These are phyloP conservation scores for Scolanthus callimorphus DNA, from an alignment of 92 coral and sea anemone species.

Conservation along the genomic window DNA sequence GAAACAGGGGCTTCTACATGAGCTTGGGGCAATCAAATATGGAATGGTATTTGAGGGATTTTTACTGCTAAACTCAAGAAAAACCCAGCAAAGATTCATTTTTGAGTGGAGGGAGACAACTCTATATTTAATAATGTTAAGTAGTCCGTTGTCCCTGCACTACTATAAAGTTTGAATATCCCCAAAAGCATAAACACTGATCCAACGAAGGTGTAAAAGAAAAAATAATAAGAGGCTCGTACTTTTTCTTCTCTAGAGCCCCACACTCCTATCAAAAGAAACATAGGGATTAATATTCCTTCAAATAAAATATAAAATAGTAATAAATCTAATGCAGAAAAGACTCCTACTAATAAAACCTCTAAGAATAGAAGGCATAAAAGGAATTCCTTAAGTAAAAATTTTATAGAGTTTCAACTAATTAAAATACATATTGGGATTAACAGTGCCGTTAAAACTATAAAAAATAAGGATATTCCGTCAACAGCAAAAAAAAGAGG, in stretches of 20 bases:
- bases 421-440: slow-evolving; percentile 76
- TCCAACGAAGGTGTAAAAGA: slow-evolving; percentile 79
- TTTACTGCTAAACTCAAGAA: slow-evolving; percentile 83
- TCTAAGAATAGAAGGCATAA: slow-evolving; percentile 72
- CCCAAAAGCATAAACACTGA: slow-evolving; percentile 82
- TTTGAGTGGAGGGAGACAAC: slow-evolving; percentile 57
- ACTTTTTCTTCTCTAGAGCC: slow-evolving; percentile 88
- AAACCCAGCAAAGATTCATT: slow-evolving; percentile 68
- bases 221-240: slow-evolving; percentile 88
- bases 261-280: slow-evolving; percentile 73
- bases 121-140: slow-evolving; percentile 53
- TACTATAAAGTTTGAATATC: slow-evolving; percentile 62
- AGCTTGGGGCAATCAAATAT: slow-evolving; percentile 81
- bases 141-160: slow-evolving; percentile 73
- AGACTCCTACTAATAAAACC: slow-evolving; percentile 75
- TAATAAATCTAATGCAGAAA: slow-evolving; percentile 68
- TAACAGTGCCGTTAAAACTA: slow-evolving; percentile 70
- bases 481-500: slow-evolving; percentile 78
- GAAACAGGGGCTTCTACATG: slow-evolving; percentile 86
- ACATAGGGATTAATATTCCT: slow-evolving; percentile 81
- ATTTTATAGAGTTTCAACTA: slow-evolving; percentile 73
- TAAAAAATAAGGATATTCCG: slow-evolving; percentile 77
- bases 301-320: slow-evolving; percentile 80
- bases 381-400: slow-evolving; percentile 68
- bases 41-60: slow-evolving; percentile 70